phyloP scores from a whole-genome alignment of 2,888 invertebrate genomes.

The Drosophila demipolita region DNA sequence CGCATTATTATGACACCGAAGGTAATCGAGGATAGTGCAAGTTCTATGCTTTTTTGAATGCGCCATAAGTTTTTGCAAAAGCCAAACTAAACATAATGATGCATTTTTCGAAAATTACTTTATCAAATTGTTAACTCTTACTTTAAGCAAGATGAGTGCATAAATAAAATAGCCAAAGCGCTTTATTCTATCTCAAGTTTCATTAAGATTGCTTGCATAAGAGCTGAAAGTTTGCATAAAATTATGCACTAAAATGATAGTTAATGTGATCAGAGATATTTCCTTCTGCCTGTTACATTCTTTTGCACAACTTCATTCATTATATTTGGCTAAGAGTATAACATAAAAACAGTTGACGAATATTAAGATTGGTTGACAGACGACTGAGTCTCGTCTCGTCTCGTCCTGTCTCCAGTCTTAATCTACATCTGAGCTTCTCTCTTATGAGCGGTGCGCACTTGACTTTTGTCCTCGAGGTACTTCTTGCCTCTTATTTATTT shows the following conservation, averaged over 20 bases:
- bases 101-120: too few species aligned
- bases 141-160: background rate
- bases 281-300: background rate
- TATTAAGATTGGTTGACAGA: background rate
- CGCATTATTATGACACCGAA: too few species aligned
- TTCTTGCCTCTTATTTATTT: background rate
- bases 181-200: background rate
- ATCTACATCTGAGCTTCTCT: background rate
- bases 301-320: background rate
- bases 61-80: background rate
- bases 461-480: constrained; percentile 5
- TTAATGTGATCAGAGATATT: background rate
- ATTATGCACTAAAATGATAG: background rate
- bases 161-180: background rate
- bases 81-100: background rate
- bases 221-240: background rate
- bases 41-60: background rate
- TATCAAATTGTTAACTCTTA: background rate
- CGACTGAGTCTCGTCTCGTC: background rate
- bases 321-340: background rate
- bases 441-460: constrained; percentile 4
- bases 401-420: background rate
- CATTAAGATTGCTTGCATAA: background rate
- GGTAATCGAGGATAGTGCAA: background rate
- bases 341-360: constrained; percentile 6